Conservation (phyloP, 2,888 invertebrate genomes). For the Galerucella nymphaeae region DNA sequence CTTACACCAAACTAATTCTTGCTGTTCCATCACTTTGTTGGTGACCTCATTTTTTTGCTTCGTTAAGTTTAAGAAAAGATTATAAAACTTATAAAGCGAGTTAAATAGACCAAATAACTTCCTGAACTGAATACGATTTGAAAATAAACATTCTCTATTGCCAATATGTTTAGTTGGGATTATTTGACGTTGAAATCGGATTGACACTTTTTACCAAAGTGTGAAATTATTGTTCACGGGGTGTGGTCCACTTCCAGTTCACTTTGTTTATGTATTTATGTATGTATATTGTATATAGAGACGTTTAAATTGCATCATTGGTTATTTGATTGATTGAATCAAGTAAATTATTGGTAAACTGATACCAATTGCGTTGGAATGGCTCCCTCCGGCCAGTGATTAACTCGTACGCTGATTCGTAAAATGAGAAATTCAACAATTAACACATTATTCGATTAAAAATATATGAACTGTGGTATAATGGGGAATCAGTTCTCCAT, state of each 20-base stretch:
- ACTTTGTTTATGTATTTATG: conserved; percentile 33
- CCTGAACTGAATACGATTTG: background rate
- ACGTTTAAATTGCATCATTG: conserved; percentile 47
- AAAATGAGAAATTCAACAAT: conserved; percentile 63
- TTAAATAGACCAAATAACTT: too few relatives aligned
- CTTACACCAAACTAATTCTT: too few relatives aligned
- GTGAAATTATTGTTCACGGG: conserved; percentile 32
- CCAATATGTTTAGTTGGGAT: background rate
- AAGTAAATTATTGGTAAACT: conserved; percentile 56
- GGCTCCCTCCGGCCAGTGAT: conserved; percentile 59
- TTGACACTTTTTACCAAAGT: conserved; percentile 26
- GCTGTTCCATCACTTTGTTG: too few relatives aligned
- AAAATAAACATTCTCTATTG: background rate
- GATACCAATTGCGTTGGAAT: conserved; percentile 54
- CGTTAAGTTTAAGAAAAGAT: too few relatives aligned
- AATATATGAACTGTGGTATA: conserved; percentile 22
- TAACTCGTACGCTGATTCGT: conserved; percentile 63
- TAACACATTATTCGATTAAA: conserved; percentile 51
- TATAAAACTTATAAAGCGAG: too few relatives aligned
- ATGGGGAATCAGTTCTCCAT: conserved; percentile 23
- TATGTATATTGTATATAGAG: conserved; percentile 29
- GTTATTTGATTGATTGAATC: conserved; percentile 55
- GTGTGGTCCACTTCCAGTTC: conserved; percentile 20
- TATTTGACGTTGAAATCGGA: conserved; percentile 21
- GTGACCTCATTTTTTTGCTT: too few relatives aligned